Percentiles rank a stretch among this genome's conserved stretches.
phyloP scores from a whole-genome alignment of 2,113 vertebrate species.

The Gobius niger region DNA sequence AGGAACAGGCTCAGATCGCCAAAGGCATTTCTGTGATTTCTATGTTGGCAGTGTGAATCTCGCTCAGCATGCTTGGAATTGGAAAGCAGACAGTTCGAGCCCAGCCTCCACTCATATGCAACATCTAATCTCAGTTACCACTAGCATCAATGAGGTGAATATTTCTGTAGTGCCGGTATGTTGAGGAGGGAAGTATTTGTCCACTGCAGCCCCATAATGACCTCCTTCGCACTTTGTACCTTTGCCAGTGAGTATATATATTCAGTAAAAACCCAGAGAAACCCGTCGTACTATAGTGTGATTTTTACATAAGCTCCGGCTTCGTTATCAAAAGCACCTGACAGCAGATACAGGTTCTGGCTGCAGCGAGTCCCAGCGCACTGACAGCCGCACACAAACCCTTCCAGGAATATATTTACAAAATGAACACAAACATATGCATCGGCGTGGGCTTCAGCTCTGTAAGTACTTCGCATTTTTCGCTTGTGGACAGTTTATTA shows the following conservation, averaged over 20 bases:
- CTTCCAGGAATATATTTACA: constrained; percentile 22
- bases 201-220: background rate
- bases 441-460: constrained; percentile 26
- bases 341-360: constrained; percentile 11
- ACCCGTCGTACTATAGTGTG: constrained; percentile 8
- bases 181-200: no score
- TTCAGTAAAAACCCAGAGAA: constrained; percentile 1
- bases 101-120: no score
- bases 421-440: constrained; percentile 18
- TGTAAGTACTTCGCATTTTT: constrained; percentile 41
- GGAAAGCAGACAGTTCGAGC: no score
- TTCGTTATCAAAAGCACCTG: constrained; percentile 30
- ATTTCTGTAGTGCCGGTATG: no score
- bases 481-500: constrained; percentile 46
- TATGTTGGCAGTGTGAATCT: no score
- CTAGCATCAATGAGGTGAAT: no score
- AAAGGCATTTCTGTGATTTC: no score
- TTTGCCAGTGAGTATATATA: background rate
- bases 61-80: no score
- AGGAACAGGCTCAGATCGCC: no score
- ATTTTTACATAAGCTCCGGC: constrained; percentile 18
- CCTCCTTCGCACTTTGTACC: background rate
- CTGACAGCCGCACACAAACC: constrained; percentile 13
- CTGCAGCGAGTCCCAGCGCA: constrained; percentile 15
- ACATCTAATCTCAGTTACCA: no score